phyloP scores from a whole-genome alignment of 2,113 vertebrate species.

The Psilopsiagon aurifrons region DNA sequence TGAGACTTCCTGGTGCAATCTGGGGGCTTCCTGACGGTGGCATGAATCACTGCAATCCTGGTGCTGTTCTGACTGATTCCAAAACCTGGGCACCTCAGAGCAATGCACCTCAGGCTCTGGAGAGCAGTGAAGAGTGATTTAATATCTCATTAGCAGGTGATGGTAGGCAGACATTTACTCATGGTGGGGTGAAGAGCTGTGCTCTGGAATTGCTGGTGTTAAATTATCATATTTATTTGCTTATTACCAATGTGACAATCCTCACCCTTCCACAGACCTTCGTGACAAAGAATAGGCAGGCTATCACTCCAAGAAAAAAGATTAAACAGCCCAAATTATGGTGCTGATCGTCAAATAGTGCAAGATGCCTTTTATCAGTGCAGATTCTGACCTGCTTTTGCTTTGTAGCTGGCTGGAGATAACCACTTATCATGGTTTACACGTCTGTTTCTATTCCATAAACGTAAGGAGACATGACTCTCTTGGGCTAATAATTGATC shows the following conservation, averaged over 20 bases:
- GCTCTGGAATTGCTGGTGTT: neutral
- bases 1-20: neutral
- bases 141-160: neutral
- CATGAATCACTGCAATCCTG: neutral
- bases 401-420: neutral
- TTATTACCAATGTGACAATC: neutral
- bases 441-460: conserved; percentile 1
- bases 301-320: neutral
- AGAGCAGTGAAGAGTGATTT: neutral
- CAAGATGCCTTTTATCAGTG: neutral
- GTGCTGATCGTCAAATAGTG: neutral
- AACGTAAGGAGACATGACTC: neutral
- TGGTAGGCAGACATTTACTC: neutral
- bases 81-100: neutral
- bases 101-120: neutral
- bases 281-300: neutral
- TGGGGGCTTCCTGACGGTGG: neutral
- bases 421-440: conserved; percentile 24
- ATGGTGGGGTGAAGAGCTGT: neutral
- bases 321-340: neutral
- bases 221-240: neutral
- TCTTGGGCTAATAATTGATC: conserved; percentile 38
- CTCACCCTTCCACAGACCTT: neutral
- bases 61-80: neutral
- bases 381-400: neutral